Evolutionary conservation across 2,888 invertebrate species (phyloP).

Genomic region (Rhamnusium bicolor): DNA sequence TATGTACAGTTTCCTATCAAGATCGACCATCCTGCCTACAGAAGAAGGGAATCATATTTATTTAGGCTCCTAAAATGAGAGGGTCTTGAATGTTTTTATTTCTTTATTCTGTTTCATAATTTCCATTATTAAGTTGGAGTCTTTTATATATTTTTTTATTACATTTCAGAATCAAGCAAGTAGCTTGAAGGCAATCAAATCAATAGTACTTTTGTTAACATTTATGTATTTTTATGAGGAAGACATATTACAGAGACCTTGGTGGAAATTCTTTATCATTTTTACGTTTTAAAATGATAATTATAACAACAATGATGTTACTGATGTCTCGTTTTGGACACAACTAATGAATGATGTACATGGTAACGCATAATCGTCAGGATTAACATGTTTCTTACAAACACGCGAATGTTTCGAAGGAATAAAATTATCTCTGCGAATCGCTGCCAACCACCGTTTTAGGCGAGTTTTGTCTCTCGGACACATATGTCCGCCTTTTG

Average conservation of each 20-base stretch:
- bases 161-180: background rate
- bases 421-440: no score
- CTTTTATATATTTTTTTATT: background rate
- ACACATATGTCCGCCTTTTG: no score
- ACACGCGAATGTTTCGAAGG: no score
- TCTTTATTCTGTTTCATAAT: background rate
- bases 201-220: background rate
- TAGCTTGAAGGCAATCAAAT: background rate
- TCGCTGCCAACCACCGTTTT: no score
- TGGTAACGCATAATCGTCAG: no score
- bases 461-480: no score
- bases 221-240: background rate
- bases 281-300: no score
- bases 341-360: no score
- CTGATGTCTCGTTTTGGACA: no score
- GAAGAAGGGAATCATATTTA: background rate
- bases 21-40: background rate
- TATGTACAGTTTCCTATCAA: background rate
- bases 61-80: background rate
- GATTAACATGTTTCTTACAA: no score
- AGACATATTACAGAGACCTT: background rate
- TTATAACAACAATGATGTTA: no score
- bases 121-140: background rate
- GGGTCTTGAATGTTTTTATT: background rate
- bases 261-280: no score